Evolutionary conservation across 2,888 invertebrate genomes (phyloP).

Genomic region (Rhaphigaster nebulosa): DNA sequence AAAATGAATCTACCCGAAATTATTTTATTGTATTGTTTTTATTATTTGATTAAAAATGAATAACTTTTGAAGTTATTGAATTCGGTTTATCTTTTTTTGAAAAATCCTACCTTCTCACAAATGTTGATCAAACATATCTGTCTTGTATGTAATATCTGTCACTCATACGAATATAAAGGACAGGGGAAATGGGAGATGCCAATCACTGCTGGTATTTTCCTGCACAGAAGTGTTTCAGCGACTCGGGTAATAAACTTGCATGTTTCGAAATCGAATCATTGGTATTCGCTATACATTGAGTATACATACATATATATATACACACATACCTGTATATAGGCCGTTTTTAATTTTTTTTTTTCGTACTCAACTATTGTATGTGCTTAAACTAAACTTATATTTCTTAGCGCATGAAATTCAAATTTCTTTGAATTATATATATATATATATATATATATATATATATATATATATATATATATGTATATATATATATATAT

Average conservation of each 20-base stretch:
- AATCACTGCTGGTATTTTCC: neutral
- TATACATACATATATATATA: no score
- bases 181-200: constrained; percentile 23
- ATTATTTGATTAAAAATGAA: neutral
- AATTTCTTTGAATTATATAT: no score
- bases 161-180: constrained; percentile 17
- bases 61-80: neutral
- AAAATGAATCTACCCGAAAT: neutral
- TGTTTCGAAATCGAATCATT: neutral
- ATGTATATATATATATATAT: no score
- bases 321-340: no score
- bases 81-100: neutral
- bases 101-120: neutral
- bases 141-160: constrained; percentile 15
- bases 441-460: no score
- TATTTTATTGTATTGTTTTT: neutral
- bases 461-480: no score
- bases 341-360: no score
- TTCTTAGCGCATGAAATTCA: no score
- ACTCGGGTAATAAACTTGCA: neutral
- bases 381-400: no score
- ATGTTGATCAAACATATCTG: neutral
- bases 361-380: no score
- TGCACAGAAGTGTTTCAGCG: neutral
- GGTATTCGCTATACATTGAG: neutral